Percentiles rank a stretch among this genome's conserved stretches.
phyloP scores from a whole-genome alignment of 1,140 invertebrate genomes.

The Pogonomyrmex barbatus region DNA sequence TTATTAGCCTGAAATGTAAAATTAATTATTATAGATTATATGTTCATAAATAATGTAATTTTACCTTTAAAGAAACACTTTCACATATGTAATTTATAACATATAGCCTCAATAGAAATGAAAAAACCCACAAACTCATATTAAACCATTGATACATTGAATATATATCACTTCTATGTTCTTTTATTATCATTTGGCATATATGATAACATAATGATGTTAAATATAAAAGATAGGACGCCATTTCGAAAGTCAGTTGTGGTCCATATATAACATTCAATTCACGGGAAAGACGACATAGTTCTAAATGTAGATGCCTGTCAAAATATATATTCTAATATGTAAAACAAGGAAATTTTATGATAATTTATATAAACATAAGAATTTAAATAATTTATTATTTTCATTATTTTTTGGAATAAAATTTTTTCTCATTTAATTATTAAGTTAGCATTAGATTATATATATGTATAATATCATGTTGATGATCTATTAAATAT shows the following conservation, averaged over 20 bases:
- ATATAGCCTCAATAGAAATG: neutral
- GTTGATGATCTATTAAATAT: neutral
- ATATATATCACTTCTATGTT: neutral
- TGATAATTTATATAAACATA: neutral
- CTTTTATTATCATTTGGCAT: neutral
- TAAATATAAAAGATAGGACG: neutral
- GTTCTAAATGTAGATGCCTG: slow-evolving; percentile 40
- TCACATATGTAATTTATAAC: neutral
- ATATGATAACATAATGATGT: neutral
- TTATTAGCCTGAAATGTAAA: neutral
- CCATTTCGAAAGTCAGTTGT: slow-evolving; percentile 14
- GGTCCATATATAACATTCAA: slow-evolving; percentile 14
- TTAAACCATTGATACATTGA: neutral
- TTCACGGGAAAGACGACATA: neutral
- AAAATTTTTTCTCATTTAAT: neutral
- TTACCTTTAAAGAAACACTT: too few relatives aligned
- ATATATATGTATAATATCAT: neutral
- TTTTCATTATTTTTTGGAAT: neutral
- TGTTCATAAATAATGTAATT: too few relatives aligned
- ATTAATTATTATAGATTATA: neutral
- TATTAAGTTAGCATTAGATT: neutral
- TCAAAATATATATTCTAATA: neutral
- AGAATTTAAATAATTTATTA: neutral
- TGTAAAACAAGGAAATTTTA: neutral
- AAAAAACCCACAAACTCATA: neutral